Base-by-base conservation (phyloP, 2,888 invertebrate species). In the Cerceris rybyensis region DNA sequence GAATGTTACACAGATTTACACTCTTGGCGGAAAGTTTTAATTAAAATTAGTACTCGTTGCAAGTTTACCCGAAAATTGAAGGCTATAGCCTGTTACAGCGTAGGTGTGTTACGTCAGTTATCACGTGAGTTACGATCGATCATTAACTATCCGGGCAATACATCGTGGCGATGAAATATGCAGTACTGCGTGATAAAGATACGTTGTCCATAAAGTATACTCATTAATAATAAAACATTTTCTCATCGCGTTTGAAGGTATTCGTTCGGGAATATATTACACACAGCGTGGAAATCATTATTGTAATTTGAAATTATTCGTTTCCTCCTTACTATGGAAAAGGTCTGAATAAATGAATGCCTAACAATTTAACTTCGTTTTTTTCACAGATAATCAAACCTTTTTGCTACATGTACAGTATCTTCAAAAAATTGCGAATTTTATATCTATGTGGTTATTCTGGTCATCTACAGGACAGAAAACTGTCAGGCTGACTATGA, bases 11-110 rank as follows among this genome's bases (percentile, higher is more conserved):
- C 63, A 67, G 77, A 69, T 81, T 81, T 81, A 81, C 73, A 50
- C 49, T 60, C 64, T 46, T 11, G 65, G 16, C 59, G 69, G 77
- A 73, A 81, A 81, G 81, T 81, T 81, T 81, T 81, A 81, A 81
- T 81, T 81, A 81, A 81, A 81, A 77, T 77, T 73, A 54, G 60
- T 39, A 9, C 59, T 55, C 60, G 54, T 39, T 28, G 28, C 59
- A 7, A 50, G 16, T 52, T 41, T 46, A 39, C 64, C 63, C 39
- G 43, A 59, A 13, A 50, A 57, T 42, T 11, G 55, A 17, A 42
- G 17, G 16, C 16, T 6, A 39, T 7, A n/a, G 13, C 5, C 28
- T 28, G 11, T 16, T 13, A 7, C 9, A 43, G n/a, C 60, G 16
- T 16, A 16, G 16, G 28, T 17, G 55, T 16, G 66, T 46, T 54